Base-by-base conservation (phyloP, 2,113 vertebrate species). In the Crocuta crocuta region DNA sequence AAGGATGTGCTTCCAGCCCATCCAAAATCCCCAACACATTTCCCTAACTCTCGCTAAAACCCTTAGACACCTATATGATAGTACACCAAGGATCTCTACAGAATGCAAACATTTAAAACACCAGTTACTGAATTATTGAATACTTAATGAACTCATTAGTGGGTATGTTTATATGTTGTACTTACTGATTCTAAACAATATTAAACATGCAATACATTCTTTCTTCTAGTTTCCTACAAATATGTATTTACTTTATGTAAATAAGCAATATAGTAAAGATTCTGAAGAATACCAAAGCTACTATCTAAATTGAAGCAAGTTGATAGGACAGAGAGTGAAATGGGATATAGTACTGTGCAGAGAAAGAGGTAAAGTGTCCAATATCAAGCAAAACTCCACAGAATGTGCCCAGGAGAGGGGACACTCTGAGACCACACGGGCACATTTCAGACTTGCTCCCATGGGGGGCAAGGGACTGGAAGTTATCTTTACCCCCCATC, bases 81-180 rank as follows among this genome's bases (percentile, higher is more conserved):
- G 7, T 61, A 85, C 71, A 86, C 78, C 26, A 93, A 95, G 35
- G 68, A 96, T 58, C 35, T 33, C 63, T 65, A 53, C 66, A 89
- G 31, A 92, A 96, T 43, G 2, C 13, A 79, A 76, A 83, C 61
- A 96, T 95, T 91, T 76, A 95, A 95, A 95, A 84, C 2, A 73
- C 50, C 43, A 95, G 65, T 96, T 96, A 89, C 28, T 91, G n/a
- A 93, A 97, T 96, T 96, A 96, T 43, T 86, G 50, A 96, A 95
- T 71, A 78, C 28, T 53, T 96, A 91, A 71, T 45, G 31, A 89
- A 58, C 35, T 73, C 63, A 89, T 95, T 93, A 82, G 71, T 24
- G 19, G 61, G 2, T 61, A 35, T 70, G 15, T 81, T 43, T 96
- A 16, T 68, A 58, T n/a, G 50, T 8, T 89, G 48, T 55, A 80